phyloP scores from a whole-genome alignment of 2,797 vertebrate species.

The Euphonia xanthogaster region DNA sequence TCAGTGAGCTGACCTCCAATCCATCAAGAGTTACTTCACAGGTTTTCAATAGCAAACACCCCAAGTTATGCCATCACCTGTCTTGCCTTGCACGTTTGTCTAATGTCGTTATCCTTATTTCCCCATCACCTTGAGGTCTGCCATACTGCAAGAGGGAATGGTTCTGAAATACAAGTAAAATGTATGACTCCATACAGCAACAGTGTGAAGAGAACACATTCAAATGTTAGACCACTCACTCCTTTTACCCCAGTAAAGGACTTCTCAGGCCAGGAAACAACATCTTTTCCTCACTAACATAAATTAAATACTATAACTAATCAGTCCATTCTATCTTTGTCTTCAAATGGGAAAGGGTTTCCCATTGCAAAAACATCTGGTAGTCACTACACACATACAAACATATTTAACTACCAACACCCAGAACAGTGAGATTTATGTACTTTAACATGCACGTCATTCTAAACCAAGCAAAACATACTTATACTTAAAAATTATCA shows the following conservation, averaged over 20 bases:
- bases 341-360: neutral
- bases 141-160: slow-evolving; percentile 89
- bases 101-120: slow-evolving; percentile 89
- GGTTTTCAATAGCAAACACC: neutral
- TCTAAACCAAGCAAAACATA: neutral
- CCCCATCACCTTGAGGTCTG: slow-evolving; percentile 94
- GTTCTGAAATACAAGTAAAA: slow-evolving; percentile 80
- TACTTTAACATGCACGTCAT: neutral
- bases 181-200: neutral
- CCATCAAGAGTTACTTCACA: neutral
- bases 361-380: neutral
- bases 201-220: neutral
- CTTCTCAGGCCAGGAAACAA: neutral
- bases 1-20: neutral
- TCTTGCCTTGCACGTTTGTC: slow-evolving; percentile 96
- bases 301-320: neutral
- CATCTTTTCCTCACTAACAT: neutral
- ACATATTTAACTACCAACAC: neutral
- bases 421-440: neutral
- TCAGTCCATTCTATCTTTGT: neutral
- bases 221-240: neutral
- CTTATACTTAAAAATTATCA: neutral
- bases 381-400: neutral
- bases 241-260: neutral
- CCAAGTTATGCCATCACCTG: slow-evolving; percentile 80